Percentiles rank a stretch among this genome's conserved stretches.
These are phyloP conservation scores for Prionailurus bengalensis DNA, from an alignment of 2,113 vertebrate species.

Conservation along the genomic window DNA sequence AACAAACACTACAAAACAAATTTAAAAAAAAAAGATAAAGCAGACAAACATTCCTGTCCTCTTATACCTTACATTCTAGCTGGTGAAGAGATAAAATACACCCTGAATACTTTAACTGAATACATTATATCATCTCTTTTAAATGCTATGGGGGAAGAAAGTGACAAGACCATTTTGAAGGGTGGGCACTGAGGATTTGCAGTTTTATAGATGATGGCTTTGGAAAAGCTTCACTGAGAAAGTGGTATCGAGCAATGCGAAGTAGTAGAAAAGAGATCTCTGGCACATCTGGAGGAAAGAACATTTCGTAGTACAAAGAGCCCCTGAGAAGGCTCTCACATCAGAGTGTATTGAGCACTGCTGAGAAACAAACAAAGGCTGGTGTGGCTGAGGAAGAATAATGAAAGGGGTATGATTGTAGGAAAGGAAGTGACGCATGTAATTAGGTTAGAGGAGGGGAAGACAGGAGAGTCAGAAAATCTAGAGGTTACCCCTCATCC, in stretches of 20 bases:
- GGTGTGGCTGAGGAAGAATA: fast-evolving
- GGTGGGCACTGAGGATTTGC: background rate
- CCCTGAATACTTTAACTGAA: too few species aligned
- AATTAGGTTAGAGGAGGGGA: background rate
- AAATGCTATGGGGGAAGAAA: background rate
- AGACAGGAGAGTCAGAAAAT: background rate
- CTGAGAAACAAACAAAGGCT: background rate
- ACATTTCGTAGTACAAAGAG: background rate
- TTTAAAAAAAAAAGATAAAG: background rate
- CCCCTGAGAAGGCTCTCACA: background rate
- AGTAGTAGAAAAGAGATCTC: background rate
- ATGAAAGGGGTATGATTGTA: background rate
- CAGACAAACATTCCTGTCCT: background rate
- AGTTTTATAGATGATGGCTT: background rate
- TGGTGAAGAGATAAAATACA: background rate
- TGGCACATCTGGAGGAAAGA: background rate
- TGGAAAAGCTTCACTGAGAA: background rate
- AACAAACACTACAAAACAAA: too few species aligned
- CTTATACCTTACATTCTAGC: background rate
- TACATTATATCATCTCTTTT: background rate
- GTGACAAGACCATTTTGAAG: background rate
- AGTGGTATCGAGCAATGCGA: background rate
- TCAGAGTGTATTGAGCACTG: background rate
- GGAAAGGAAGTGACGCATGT: background rate
- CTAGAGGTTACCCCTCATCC: background rate